Evolutionary conservation across 30 jellyfish, hydroid and myxozoan species (phyloP), one percentile per base, ranked within the genome.

Genomic region (Cassiopea xamachana): DNA sequence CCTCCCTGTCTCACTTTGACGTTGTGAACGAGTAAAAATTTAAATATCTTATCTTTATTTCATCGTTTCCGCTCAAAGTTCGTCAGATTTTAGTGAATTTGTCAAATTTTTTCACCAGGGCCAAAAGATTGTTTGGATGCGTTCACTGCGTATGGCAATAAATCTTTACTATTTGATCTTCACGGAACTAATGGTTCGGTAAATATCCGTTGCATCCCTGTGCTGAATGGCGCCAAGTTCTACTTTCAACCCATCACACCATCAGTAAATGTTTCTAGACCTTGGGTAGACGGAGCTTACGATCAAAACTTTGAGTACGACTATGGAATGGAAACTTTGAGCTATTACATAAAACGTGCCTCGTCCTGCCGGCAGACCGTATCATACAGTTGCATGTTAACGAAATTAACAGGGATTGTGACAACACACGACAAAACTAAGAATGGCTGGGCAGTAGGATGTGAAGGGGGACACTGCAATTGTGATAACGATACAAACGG

Each of bases 91-190:
- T n/a, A n/a, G n/a, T n/a, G n/a, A n/a, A n/a, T n/a, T n/a, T n/a
- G n/a, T n/a, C n/a, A n/a, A n/a, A n/a, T 71, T 71, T 16, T 6
- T 8, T 19, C 8, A 8, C 14, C 75, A 82, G 90, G 90, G 19
- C 90, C 90, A 64, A 45, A 51, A 0, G 49, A 27, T 46, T 82
- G 90, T n/a, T 27, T 82, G 73, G 82, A 64, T 1, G 90, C 90
- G 45, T 6, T 82, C 61, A 51, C 69, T 15, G 90, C 82, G 10
- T 82, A 82, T 47, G 90, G 90, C 18, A 64, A 46, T 8, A 82
- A 55, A 69, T 44, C 64, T 6, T 70, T 58, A 2, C 18, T 18
- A 1, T 67, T 49, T 48, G 90, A 82, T 43, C 39, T 82, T 43
- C 74, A 82, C 72, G 9, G 43, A 1, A 50, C 46, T 3, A 7